Base-by-base conservation (phyloP, 35 echinoderm and acorn worm species). In the Lytechinus variegatus region DNA sequence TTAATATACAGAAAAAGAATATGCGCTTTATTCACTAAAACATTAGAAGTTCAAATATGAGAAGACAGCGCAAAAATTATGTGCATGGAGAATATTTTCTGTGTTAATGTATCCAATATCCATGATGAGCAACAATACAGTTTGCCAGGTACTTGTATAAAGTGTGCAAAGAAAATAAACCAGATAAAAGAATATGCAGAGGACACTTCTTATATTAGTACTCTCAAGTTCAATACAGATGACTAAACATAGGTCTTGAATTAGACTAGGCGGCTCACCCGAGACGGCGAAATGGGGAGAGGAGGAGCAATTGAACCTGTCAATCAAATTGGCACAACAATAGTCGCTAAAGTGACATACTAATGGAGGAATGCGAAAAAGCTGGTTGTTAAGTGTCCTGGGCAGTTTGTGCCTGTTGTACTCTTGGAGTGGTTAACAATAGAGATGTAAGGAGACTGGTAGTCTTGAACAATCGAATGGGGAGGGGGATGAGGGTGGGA, bases 331-430 rank as follows among this genome's bases (percentile, higher is more conserved):
- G 54, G 92, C 9, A 6, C 92, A 93, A 93, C 55, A 57, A 93
- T 54, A 54, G 88, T 13, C 53, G 92, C 92, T 93, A 93, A 93
- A 93, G 92, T 93, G 92, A 93, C 92, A 93, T 55, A 93, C 92
- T 93, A 93, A 93, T 93, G 92, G 92, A 55, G 92, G 92, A 93
- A 93, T 93, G 92, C 54, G 92, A 93, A 10, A 57, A 56, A 93
- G 92, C 92, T 93, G 92, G 92, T 93, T 93, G 27, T 28, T 33
- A 93, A 93, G 88, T 90, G 88, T 54, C 52, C 29, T 5, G 28
- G 28, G 52, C 52, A 52, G 88, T 90, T 44, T 90, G 88, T 21
- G 52, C 88, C 88, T 21, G 52, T 90, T 90, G 29, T 54, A 54
- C 88, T 90, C 24, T 21, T 54, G 11, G 88, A 90, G 88, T 90